phyloP scores from a whole-genome alignment of 1,140 invertebrate species.

The Aphaenogaster rudis region DNA sequence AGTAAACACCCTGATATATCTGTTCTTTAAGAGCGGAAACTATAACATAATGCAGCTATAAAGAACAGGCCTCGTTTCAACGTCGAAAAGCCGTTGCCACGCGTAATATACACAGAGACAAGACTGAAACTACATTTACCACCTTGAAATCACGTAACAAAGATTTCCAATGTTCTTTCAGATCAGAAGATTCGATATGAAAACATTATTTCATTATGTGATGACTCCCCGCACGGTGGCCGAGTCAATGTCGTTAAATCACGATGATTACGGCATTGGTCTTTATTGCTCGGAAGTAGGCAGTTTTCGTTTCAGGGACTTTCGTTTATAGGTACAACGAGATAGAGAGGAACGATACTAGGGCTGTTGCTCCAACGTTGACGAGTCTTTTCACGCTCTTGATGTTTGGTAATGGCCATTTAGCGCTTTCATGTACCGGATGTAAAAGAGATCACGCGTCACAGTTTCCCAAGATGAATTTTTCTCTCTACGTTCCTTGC shows the following conservation, averaged over 20 bases:
- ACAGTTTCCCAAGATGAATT: not conserved
- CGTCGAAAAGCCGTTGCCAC: not conserved
- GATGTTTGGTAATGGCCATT: conserved; percentile 54
- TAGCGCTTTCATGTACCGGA: conserved; percentile 32
- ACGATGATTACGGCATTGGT: conserved; percentile 78
- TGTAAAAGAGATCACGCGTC: conserved; percentile 11
- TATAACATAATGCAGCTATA: not conserved
- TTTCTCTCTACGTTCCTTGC: not conserved
- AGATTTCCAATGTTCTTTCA: conserved; percentile 39
- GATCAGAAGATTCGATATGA: not conserved
- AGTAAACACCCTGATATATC: not conserved
- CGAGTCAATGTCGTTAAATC: conserved; percentile 75
- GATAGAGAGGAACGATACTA: conserved; percentile 60
- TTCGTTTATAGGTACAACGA: conserved; percentile 72
- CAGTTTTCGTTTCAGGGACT: conserved; percentile 78
- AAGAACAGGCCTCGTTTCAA: not conserved
- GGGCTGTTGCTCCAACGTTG: conserved; percentile 34
- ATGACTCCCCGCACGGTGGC: conserved; percentile 39
- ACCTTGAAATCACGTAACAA: not conserved
- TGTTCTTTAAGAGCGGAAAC: not conserved
- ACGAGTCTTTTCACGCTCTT: conserved; percentile 44
- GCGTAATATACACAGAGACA: not conserved
- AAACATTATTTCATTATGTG: conserved; percentile 13
- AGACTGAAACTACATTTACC: not conserved
- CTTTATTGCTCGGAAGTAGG: conserved; percentile 79